Conservation (phyloP, 2,797 vertebrate species). For the Xenentodon cancila region DNA sequence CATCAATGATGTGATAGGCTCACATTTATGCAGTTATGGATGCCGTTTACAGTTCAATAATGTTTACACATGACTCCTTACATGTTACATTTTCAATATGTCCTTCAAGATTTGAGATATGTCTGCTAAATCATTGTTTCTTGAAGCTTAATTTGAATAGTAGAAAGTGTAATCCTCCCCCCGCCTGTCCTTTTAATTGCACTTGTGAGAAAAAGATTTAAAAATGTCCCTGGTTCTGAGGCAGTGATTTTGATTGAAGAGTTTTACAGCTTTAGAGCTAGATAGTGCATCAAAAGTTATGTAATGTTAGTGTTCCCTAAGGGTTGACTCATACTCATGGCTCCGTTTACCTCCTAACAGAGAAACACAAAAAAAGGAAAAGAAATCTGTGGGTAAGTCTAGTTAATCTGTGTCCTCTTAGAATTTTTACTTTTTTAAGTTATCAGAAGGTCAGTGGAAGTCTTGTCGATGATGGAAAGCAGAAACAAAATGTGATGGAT, state of each 20-base stretch:
- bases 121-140: neutral
- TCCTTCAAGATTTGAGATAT: slow-evolving; percentile 4
- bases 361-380: slow-evolving; percentile 14
- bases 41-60: slow-evolving; percentile 3
- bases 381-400: slow-evolving; percentile 36
- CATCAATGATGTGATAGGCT: neutral
- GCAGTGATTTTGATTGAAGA: too few species aligned
- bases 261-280: too few species aligned
- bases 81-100: slow-evolving; percentile 2
- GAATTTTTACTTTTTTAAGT: slow-evolving; percentile 48
- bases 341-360: slow-evolving; percentile 37
- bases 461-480: too few species aligned
- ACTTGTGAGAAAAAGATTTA: too few species aligned
- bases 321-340: slow-evolving; percentile 29
- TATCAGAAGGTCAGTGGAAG: slow-evolving; percentile 42
- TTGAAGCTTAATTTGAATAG: neutral
- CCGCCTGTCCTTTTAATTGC: too few species aligned
- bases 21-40: slow-evolving; percentile 12
- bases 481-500: too few species aligned
- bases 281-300: too few species aligned
- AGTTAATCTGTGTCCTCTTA: slow-evolving; percentile 26
- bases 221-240: too few species aligned
- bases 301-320: too few species aligned
- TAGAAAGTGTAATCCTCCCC: neutral
- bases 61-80: slow-evolving; percentile 11